Evolutionary conservation across 2,888 invertebrate genomes (phyloP), one percentile per base, ranked within the genome.

Genomic region (Leptopilina drosophilae): DNA sequence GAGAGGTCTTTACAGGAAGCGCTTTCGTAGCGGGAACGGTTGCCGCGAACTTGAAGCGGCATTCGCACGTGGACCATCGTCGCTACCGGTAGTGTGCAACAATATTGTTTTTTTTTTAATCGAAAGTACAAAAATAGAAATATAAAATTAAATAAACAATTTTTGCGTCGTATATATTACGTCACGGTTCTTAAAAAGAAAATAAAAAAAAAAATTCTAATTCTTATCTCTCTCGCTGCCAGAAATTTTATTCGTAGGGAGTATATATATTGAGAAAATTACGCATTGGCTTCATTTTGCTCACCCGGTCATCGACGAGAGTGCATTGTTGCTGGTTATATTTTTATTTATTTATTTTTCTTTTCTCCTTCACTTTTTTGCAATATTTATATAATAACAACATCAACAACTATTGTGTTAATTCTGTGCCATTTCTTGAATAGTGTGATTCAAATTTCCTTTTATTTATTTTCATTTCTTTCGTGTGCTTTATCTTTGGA

Each of bases 51-150:
- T 87, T 83, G 82, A 82, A 86, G 87, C 86, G 88, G 87, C 89
- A 91, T 88, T 91, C 89, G 91, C 91, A 91, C 91, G 91, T 91
- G 91, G 90, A 88, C 87, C 83, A 87, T 88, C 90, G 89, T 88
- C 85, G 84, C 77, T 83, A 79, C 84, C 85, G 84, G 81, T 73
- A 40, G 56, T 73, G 73, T 59, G 11, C 73, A 73, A 73, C 8
- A 33, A 56, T 42, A 42, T 42, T 42, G 33, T 42, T 42, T 42
- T 42, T 73, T 40, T 49, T 49, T 11, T 49, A 8, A 49, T 49
- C 42, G 20, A 62, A 8, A 59, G 53, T 33, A 73, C 56, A 20
- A 73, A 73, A 73, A 73, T 73, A 73, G 73, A 73, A 53, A 40
- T n/a, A 73, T 56, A 73, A 62, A 49, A 62, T 62, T 62, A 20